phyloP scores from a whole-genome alignment of 1,140 invertebrate species.

The Hetaerina americana region DNA sequence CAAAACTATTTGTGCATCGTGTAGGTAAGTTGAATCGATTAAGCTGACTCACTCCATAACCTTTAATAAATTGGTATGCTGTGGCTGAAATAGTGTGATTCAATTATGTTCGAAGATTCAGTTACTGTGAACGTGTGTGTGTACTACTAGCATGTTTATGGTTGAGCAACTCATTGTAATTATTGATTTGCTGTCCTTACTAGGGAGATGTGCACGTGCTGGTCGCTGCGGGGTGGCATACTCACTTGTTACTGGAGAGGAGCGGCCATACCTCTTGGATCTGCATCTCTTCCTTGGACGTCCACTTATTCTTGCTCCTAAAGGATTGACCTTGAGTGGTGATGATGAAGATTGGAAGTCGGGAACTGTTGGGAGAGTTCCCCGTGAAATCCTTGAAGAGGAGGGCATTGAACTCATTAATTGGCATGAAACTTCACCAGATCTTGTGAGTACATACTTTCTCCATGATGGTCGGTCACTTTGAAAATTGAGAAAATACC shows the following conservation, averaged over 20 bases:
- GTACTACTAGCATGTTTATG: no score
- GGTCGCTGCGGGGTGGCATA: conserved; percentile 80
- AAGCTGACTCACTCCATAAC: conserved; percentile 6
- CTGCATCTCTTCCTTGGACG: conserved; percentile 86
- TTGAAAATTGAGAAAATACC: no score
- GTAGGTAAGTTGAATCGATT: conserved; percentile 58
- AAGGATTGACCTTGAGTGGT: conserved; percentile 19
- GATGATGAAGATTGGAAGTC: conserved; percentile 27
- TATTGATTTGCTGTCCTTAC: no score
- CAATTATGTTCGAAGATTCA: no score
- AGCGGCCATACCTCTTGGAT: conserved; percentile 84
- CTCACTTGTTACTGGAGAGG: conserved; percentile 78
- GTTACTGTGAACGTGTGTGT: neutral
- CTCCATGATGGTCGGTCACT: no score
- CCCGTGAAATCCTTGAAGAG: conserved; percentile 69
- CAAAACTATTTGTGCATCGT: conserved; percentile 95
- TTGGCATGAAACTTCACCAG: conserved; percentile 54
- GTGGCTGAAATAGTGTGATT: no score
- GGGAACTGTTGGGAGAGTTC: conserved; percentile 59
- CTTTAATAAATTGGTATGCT: conserved; percentile 8
- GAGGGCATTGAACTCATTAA: conserved; percentile 62
- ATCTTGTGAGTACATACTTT: conserved; percentile 48
- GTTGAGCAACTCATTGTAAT: no score
- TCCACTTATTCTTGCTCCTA: conserved; percentile 45
- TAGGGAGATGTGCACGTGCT: conserved; percentile 90